Evolutionary conservation across 2,113 vertebrate genomes (phyloP).

Genomic region (Galbula dea): DNA sequence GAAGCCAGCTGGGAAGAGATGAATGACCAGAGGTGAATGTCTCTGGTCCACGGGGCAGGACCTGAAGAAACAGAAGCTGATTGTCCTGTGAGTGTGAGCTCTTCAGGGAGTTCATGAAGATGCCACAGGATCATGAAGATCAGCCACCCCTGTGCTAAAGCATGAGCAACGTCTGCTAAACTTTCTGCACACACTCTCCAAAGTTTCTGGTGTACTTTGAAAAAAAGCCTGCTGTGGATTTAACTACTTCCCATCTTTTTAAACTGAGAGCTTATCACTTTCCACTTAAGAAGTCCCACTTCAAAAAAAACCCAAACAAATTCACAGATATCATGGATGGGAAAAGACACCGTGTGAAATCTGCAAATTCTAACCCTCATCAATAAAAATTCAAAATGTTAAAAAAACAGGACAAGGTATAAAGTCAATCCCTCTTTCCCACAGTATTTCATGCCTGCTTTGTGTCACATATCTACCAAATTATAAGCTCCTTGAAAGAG

Average conservation of each 20-base stretch:
- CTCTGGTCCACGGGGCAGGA: neutral
- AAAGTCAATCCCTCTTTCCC: neutral
- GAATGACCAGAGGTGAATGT: neutral
- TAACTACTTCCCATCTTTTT: neutral
- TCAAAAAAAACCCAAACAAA: neutral
- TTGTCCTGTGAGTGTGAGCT: accelerated
- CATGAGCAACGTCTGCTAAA: neutral
- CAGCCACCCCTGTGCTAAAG: neutral
- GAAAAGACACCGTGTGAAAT: neutral
- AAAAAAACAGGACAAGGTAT: neutral
- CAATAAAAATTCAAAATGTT: neutral
- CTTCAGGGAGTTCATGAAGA: neutral
- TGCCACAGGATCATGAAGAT: neutral
- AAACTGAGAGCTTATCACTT: neutral
- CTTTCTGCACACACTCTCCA: neutral
- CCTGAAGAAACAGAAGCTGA: neutral
- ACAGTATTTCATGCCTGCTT: conserved; percentile 5
- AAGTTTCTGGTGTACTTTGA: neutral
- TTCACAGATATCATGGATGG: neutral
- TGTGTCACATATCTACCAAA: conserved; percentile 1
- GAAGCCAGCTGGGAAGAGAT: neutral
- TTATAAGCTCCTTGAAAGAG: conserved; percentile 12
- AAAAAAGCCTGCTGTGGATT: neutral
- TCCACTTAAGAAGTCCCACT: neutral
- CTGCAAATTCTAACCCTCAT: neutral